Base-by-base conservation (phyloP, 2,113 vertebrate genomes). In the Pangasianodon gigas region DNA sequence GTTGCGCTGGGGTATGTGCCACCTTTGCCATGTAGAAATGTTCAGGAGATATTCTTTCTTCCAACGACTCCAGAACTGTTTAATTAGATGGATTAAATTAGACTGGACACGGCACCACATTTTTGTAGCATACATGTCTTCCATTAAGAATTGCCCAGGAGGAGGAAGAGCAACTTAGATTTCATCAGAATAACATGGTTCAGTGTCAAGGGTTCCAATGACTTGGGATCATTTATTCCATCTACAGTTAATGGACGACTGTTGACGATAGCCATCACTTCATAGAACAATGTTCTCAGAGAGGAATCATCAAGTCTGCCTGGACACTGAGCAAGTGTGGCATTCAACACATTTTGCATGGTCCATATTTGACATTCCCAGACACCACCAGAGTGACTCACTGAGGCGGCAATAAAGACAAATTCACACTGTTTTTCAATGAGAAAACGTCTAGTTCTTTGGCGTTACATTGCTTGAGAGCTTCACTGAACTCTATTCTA, bases 131-230 rank as follows among this genome's bases (percentile, higher is more conserved):
- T 91, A 92, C n/a, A 92, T 1, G 44, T 88, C 90, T 21, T 92
- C 88, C n/a, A 14, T 91, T 44, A 69, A 44, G 85, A 92, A 92
- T 62, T 41, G 58, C 16, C 88, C 85, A 26, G 87, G 89, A 2
- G 87, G 87, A 13, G 87, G 87, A 32, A 80, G 26, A 58, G 87
- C 80, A 9, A 71, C 56, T 91, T 84, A 8, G 88, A 87, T 19
- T 92, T 92, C 87, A 92, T 92, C 16, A 71, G 0, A 44, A 91
- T 87, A 18, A 92, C 77, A 62, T 90, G 84, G 44, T 92, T 92
- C 6, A 74, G 91, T 1, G 89, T 92, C 13, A 92, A n/a, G 1
- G 91, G 89, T 21, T 89, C 84, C 16, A 87, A 29, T 6, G 86
- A 4, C 2, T 60, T 75, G 2, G 87, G 91, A 44, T 89, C 81